These are phyloP conservation scores for Petrolisthes manimaculis DNA, from an alignment of 2,888 invertebrate species.

Conservation along the genomic window DNA sequence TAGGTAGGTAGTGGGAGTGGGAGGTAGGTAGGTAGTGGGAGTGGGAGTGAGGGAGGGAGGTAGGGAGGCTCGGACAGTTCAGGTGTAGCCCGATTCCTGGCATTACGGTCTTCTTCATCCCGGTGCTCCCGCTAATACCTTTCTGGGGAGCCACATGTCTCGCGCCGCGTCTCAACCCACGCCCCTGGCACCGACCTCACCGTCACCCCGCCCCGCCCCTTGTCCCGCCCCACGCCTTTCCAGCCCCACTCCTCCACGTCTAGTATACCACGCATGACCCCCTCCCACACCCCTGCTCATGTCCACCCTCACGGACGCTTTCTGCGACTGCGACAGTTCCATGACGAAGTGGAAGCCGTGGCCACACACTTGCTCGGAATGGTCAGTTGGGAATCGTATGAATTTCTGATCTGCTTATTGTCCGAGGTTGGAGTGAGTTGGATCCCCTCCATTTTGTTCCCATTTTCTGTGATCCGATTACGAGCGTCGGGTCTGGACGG, in stretches of 20 bases:
- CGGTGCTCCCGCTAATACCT: slow-evolving; percentile 60
- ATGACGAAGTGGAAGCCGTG: slow-evolving; percentile 35
- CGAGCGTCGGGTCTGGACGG: slow-evolving; percentile 59
- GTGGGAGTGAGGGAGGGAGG: background rate
- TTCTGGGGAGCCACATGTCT: slow-evolving; percentile 58
- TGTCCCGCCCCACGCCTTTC: background rate
- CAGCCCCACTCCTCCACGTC: background rate
- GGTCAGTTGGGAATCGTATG: slow-evolving; percentile 65
- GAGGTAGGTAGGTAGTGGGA: background rate
- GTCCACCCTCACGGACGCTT: background rate
- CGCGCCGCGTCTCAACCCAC: background rate
- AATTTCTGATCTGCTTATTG: slow-evolving; percentile 66
- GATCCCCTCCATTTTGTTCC: slow-evolving; percentile 65
- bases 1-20: background rate
- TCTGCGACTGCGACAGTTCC: background rate
- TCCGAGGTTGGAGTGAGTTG: slow-evolving; percentile 62
- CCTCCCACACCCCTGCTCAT: background rate
- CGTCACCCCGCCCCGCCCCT: background rate
- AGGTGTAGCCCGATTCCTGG: slow-evolving; percentile 57
- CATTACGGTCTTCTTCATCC: slow-evolving; percentile 60
- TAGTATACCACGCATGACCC: background rate
- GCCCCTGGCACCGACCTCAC: too few relatives aligned
- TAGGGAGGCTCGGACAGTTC: slow-evolving; percentile 35
- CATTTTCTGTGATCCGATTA: slow-evolving; percentile 65
- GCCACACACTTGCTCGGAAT: slow-evolving; percentile 43